Conservation (phyloP, 92 coral and sea anemone species). For the Porites lobata region DNA sequence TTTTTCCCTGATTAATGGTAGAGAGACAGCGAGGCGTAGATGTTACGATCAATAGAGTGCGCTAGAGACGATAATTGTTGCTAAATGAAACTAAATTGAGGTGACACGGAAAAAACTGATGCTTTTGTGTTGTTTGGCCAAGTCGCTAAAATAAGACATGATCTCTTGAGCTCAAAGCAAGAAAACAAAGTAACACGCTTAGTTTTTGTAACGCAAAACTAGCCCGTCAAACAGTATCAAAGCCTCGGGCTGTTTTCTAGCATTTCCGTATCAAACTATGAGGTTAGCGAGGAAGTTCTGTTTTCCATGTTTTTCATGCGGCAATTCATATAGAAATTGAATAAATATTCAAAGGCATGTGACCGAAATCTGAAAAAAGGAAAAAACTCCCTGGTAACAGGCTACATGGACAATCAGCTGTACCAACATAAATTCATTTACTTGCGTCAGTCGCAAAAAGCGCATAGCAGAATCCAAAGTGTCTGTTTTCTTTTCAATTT, state of each 20-base stretch:
- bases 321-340: slow-evolving; percentile 9
- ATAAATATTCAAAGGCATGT: slow-evolving; percentile 74
- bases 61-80: slow-evolving; percentile 25
- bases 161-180: slow-evolving; percentile 13
- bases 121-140: slow-evolving; percentile 41
- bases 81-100: slow-evolving; percentile 32
- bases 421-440: slow-evolving; percentile 68
- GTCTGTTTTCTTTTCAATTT: slow-evolving; percentile 20
- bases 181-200: slow-evolving; percentile 3
- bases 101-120: slow-evolving; percentile 22
- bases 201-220: neutral
- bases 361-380: slow-evolving; percentile 44
- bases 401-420: slow-evolving; percentile 64
- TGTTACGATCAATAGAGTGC: neutral
- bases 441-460: slow-evolving; percentile 61
- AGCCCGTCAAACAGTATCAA: neutral
- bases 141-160: slow-evolving; percentile 3
- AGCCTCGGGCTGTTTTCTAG: neutral
- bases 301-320: slow-evolving; percentile 1
- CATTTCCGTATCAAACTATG: neutral
- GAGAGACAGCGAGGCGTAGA: neutral
- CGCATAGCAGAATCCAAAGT: slow-evolving; percentile 52
- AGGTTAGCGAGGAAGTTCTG: neutral
- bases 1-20: neutral
- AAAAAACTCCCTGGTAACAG: slow-evolving; percentile 69